Evolutionary conservation across 2,888 invertebrate genomes (phyloP).

Genomic region (Drosophila stalkeri): DNA sequence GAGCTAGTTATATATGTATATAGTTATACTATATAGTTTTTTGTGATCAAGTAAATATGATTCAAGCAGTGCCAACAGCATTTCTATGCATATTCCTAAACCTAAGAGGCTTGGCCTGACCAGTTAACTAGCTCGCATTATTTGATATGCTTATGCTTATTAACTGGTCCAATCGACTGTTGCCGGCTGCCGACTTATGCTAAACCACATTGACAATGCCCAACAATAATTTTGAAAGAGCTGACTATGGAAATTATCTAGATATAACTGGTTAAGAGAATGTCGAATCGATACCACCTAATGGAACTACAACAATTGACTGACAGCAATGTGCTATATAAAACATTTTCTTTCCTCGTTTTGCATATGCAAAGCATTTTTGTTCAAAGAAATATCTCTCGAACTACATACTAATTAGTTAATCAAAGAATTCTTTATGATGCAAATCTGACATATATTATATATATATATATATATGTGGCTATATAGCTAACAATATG

Average conservation of each 20-base stretch:
- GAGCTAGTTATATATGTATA: constrained; percentile 3
- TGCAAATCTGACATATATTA: not conserved
- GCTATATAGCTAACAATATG: not conserved
- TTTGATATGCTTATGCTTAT: constrained; percentile 61
- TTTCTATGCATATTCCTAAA: constrained; percentile 42
- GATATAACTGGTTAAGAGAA: constrained; percentile 29
- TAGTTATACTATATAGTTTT: not conserved
- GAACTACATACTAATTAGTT: not conserved
- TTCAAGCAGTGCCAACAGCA: constrained; percentile 30
- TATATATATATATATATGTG: not conserved
- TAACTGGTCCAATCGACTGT: constrained; percentile 53
- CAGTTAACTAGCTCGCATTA: constrained; percentile 55
- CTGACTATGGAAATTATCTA: constrained; percentile 37
- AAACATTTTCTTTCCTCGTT: constrained; percentile 2
- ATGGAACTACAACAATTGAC: constrained; percentile 19
- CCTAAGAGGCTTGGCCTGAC: constrained; percentile 27
- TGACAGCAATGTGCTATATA: constrained; percentile 4
- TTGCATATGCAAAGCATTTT: constrained; percentile 29
- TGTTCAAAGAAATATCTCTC: constrained; percentile 7
- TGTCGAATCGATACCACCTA: constrained; percentile 13
- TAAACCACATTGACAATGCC: constrained; percentile 23
- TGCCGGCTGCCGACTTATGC: constrained; percentile 26
- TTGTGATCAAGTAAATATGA: constrained; percentile 44
- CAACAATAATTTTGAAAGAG: constrained; percentile 1
- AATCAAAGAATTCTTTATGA: constrained; percentile 1